Percentiles rank a stretch among this genome's conserved stretches.
Conservation (phyloP, 92 coral and sea anemone genomes). For the Phymanthus crucifer region DNA sequence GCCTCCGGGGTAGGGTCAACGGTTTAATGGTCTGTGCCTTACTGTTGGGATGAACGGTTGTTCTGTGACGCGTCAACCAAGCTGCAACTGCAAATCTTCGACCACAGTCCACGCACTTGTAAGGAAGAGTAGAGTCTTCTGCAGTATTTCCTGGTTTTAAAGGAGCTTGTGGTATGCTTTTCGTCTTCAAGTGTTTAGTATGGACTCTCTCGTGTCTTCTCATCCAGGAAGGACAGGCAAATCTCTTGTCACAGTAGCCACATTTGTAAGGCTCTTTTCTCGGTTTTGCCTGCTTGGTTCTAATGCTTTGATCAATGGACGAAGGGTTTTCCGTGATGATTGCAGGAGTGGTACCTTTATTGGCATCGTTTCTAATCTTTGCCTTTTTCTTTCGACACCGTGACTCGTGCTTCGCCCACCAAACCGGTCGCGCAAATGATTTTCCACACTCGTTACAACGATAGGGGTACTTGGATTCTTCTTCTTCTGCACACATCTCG, state of each 20-base stretch:
- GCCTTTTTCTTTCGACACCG: not conserved
- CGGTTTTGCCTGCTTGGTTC: slow-evolving; percentile 5
- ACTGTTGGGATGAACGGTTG: not conserved
- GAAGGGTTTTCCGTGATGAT: not conserved
- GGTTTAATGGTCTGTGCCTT: not conserved
- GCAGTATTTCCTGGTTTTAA: not conserved
- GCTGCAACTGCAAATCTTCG: slow-evolving; percentile 20
- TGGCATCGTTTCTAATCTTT: not conserved
- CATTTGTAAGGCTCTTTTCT: slow-evolving; percentile 34
- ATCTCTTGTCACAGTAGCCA: slow-evolving; percentile 18
- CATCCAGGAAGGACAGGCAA: slow-evolving; percentile 48
- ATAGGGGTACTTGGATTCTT: slow-evolving; percentile 15
- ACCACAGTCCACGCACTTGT: slow-evolving; percentile 22
- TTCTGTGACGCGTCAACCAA: slow-evolving; percentile 26
- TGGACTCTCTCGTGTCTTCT: slow-evolving; percentile 35
- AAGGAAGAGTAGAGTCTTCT: not conserved
- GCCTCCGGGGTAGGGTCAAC: not conserved
- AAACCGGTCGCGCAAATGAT: slow-evolving; percentile 37
- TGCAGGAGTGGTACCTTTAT: not conserved
- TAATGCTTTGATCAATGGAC: not conserved
- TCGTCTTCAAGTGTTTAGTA: not conserved
- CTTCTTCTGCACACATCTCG: slow-evolving; percentile 5
- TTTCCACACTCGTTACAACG: slow-evolving; percentile 38
- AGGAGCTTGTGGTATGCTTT: not conserved
- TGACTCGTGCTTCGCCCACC: slow-evolving; percentile 53